Conservation (phyloP, 1,140 invertebrate species). For the Hormaphis cornu region DNA sequence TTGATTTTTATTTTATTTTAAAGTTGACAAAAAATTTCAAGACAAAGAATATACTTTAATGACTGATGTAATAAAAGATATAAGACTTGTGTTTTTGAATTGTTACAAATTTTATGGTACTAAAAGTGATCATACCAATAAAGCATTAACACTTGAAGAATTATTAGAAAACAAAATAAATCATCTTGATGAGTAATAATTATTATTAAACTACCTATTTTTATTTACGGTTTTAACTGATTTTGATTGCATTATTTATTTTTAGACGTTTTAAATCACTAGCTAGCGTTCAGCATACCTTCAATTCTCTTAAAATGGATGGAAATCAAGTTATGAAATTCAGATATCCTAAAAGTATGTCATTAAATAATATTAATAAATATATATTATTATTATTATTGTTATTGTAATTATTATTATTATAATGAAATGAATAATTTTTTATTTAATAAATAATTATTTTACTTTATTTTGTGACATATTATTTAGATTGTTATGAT, state of each 20-base stretch:
- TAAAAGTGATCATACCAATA: conserved; percentile 44
- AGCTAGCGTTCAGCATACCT: not conserved
- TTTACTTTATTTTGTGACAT: no score
- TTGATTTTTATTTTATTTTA: conserved; percentile 31
- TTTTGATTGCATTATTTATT: not conserved
- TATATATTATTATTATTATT: not conserved
- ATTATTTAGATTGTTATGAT: conserved; percentile 28
- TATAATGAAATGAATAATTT: not conserved
- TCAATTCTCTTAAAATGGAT: conserved; percentile 1
- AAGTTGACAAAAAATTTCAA: conserved; percentile 46
- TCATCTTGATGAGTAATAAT: conserved; percentile 42
- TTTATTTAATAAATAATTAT: conserved; percentile 9
- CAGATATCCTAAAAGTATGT: not conserved
- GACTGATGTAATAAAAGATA: conserved; percentile 45
- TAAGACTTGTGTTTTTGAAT: conserved; percentile 48
- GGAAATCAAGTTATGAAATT: not conserved
- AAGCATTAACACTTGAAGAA: conserved; percentile 45
- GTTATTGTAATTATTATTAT: not conserved
- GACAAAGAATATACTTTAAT: conserved; percentile 43
- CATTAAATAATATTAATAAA: not conserved
- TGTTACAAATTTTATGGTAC: conserved; percentile 48
- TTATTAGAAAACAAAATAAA: conserved; percentile 47
- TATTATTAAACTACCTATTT: not conserved
- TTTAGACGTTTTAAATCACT: not conserved
- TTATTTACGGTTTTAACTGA: not conserved